Percentiles rank a stretch among this genome's conserved stretches.
phyloP scores from a whole-genome alignment of 2,113 vertebrate genomes.

The Hassar affinis region DNA sequence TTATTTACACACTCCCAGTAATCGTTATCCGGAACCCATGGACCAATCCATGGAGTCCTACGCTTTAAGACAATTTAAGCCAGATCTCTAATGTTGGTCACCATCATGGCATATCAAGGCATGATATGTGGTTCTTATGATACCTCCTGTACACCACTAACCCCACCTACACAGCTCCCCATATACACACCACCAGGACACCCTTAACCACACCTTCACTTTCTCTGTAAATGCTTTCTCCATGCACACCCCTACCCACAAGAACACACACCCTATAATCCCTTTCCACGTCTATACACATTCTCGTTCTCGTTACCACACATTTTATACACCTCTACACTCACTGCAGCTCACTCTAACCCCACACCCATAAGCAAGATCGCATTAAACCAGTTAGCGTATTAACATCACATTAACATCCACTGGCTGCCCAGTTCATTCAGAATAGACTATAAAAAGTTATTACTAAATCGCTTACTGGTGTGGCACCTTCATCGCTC shows the following conservation, averaged over 20 bases:
- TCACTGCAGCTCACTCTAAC: background rate
- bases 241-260: slow-evolving; percentile 3
- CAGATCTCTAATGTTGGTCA: background rate
- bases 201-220: slow-evolving; percentile 18
- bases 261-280: slow-evolving; percentile 16
- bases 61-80: background rate
- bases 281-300: background rate
- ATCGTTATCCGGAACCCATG: background rate
- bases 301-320: background rate
- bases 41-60: background rate
- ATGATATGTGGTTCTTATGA: background rate
- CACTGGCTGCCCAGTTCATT: background rate
- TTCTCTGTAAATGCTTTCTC: background rate
- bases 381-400: background rate
- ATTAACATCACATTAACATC: background rate
- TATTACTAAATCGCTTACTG: background rate
- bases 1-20: background rate
- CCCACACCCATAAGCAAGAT: background rate
- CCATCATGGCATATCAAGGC: too few species aligned
- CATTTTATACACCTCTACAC: background rate
- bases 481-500: background rate
- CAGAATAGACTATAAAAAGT: background rate
- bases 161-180: background rate
- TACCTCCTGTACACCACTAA: background rate
- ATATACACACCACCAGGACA: background rate